These are phyloP conservation scores for Oscheius sp. DNA, from an alignment of 2,888 invertebrate genomes.

Conservation along the genomic window DNA sequence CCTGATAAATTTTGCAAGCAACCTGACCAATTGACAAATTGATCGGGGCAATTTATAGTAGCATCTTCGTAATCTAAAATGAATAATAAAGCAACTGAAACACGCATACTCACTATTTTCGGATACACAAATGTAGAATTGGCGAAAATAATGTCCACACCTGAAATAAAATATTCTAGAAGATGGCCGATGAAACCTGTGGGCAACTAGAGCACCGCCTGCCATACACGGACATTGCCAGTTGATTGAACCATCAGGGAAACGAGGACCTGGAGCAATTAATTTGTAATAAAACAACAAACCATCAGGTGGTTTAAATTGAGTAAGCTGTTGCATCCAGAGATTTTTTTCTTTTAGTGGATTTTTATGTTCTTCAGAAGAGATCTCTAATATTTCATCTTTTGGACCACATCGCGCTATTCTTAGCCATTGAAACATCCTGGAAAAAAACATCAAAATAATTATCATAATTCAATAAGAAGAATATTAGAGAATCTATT, in stretches of 20 bases:
- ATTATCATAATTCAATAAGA: not conserved
- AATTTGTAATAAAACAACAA: not conserved
- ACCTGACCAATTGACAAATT: constrained; percentile 57
- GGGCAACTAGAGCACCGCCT: constrained; percentile 53
- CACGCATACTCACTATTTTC: too few relatives aligned
- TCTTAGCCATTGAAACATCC: constrained; percentile 29
- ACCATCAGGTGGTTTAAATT: constrained; percentile 26
- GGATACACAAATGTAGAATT: constrained; percentile 54
- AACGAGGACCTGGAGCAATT: constrained; percentile 42
- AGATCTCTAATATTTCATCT: constrained; percentile 43
- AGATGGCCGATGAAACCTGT: constrained; percentile 31
- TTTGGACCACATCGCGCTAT: constrained; percentile 28
- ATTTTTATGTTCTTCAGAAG: constrained; percentile 40
- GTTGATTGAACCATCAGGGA: constrained; percentile 53
- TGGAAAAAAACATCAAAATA: too few relatives aligned
- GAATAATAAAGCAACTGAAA: too few relatives aligned
- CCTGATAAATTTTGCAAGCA: constrained; percentile 60
- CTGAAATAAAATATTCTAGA: constrained; percentile 29
- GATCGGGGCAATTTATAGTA: constrained; percentile 48
- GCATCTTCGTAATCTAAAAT: constrained; percentile 47
- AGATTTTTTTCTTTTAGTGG: constrained; percentile 40
- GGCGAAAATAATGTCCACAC: constrained; percentile 52
- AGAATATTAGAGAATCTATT: not conserved
- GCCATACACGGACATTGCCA: constrained; percentile 60
- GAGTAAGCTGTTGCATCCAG: constrained; percentile 32